Evolutionary conservation across 2,113 vertebrate genomes (phyloP), one percentile per base, ranked within the genome.

Genomic region (Sterna hirundo): DNA sequence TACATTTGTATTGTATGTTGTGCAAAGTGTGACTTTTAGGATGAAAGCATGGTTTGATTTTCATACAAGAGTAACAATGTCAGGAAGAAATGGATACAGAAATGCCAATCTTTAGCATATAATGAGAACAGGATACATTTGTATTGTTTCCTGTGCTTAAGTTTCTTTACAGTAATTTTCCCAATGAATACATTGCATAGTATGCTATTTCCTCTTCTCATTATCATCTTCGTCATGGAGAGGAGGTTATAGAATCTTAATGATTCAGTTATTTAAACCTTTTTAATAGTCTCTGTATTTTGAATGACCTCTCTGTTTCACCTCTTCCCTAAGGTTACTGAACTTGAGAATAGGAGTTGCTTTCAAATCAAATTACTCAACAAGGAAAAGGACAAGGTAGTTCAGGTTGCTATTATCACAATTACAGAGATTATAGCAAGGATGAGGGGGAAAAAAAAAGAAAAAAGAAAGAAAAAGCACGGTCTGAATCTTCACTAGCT

Each of bases 131-230:
- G 83, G 40, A 68, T 83, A 80, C 81, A 93, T 95, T 95, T 92
- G 29, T 92, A 94, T 95, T 87, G 94, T 96, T 97, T 97, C 87
- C 91, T 60, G 52, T 80, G 83, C 57, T 96, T 82, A 89, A 70
- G 91, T 95, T 97, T 96, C 88, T 91, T 95, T 92, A 92, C 76
- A 87, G 77, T 94, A 88, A 96, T 97, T 95, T 96, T 95, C 71
- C 86, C 83, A 71, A 81, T 92, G 89, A 97, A 95, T 93, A 94
- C 89, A 83, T 76, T 76, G 89, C 77, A 75, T 93, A 62, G 68
- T 77, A 34, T 91, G 88, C 83, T 89, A 86, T 95, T 97, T 97
- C 93, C 85, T 93, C 86, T 94, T 90, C 85, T 96, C 91, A 93
- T 97, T 95, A 82, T 68, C 58, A 84, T 97, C 64, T 95, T 92